Base-by-base conservation (phyloP, 2,113 vertebrate species). In the Takifugu bimaculatus region DNA sequence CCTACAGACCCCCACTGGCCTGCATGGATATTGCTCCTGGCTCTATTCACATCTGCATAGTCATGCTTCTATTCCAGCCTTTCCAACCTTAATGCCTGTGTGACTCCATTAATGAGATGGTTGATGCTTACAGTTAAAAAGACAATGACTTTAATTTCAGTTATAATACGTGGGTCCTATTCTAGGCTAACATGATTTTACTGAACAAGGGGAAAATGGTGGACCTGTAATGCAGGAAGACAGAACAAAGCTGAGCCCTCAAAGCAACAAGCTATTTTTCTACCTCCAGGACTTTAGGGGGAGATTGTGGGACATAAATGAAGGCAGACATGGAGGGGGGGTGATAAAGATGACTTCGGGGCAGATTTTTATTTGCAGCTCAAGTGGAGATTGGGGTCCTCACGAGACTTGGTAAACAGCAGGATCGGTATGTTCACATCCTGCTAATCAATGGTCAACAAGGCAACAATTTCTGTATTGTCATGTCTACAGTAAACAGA, bases 401-500 rank as follows among this genome's bases (percentile, higher is more conserved):
- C 55, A 28, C 44, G 53, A 13, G 20, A 13, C 27, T 63, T 20
- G 47, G 29, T 57, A 75, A 61, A 68, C 67, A 63, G 32, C 26
- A 45, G 57, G 53, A 32, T 57, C 48, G 47, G 26, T 28, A 49
- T 65, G 49, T 9, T 25, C 35, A 10, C 35, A 11, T 50, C 7
- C 12, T 50, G 1, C n/a, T n/a, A 47, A 15, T 4, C 7, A 15
- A 47, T n/a, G 14, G 13, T 13, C 45, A 47, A 56, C 59, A 66
- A 6, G 27, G 43, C 25, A 35, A 47, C 39, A 25, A 4, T 48
- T 42, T 65, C 48, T 12, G 0, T 26, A 13, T 13, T 32, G n/a
- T 49, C 15, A 49, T 57, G 55, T 69, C 13, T 43, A 63, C 39
- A 57, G 65, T 70, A 70, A 71, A 80, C 54, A 68, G 62, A 71